These are phyloP conservation scores for Drosophila lowei DNA, from an alignment of 1,140 invertebrate species.

Conservation along the genomic window DNA sequence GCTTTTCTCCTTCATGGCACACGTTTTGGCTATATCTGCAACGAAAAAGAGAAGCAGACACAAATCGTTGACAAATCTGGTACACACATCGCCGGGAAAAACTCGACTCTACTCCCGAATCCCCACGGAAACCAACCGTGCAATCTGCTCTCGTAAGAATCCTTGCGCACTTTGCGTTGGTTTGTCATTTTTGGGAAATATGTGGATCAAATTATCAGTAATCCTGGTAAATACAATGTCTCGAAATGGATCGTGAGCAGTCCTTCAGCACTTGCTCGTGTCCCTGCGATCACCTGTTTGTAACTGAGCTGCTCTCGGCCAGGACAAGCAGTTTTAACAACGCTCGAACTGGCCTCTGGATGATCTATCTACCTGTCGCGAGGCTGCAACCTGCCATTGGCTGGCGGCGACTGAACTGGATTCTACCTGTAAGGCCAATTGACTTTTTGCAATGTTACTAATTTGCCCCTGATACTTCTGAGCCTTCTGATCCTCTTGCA, in stretches of 20 bases:
- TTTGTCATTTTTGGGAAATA: constrained; percentile 53
- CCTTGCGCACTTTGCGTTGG: constrained; percentile 71
- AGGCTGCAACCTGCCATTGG: constrained; percentile 49
- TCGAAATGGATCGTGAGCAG: not conserved
- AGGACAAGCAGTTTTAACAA: constrained; percentile 60
- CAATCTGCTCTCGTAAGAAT: constrained; percentile 68
- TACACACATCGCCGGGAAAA: not conserved
- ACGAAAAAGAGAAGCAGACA: constrained; percentile 7
- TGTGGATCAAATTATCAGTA: no score
- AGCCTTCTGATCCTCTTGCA: not conserved
- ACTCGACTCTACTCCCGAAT: not conserved
- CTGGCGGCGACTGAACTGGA: constrained; percentile 5
- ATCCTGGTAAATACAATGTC: not conserved
- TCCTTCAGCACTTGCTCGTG: constrained; percentile 40
- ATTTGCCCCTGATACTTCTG: constrained; percentile 46
- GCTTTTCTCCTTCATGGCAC: constrained; percentile 95
- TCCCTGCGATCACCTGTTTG: constrained; percentile 75
- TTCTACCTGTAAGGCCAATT: constrained; percentile 64
- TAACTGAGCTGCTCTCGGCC: constrained; percentile 54
- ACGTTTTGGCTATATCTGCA: constrained; percentile 82
- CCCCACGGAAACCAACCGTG: constrained; percentile 54
- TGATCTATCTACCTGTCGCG: constrained; percentile 18
- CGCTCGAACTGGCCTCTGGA: constrained; percentile 16
- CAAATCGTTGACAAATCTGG: not conserved
- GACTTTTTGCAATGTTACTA: constrained; percentile 70